phyloP scores from a whole-genome alignment of 2,113 vertebrate species.

The Megaleporinus macrocephalus region DNA sequence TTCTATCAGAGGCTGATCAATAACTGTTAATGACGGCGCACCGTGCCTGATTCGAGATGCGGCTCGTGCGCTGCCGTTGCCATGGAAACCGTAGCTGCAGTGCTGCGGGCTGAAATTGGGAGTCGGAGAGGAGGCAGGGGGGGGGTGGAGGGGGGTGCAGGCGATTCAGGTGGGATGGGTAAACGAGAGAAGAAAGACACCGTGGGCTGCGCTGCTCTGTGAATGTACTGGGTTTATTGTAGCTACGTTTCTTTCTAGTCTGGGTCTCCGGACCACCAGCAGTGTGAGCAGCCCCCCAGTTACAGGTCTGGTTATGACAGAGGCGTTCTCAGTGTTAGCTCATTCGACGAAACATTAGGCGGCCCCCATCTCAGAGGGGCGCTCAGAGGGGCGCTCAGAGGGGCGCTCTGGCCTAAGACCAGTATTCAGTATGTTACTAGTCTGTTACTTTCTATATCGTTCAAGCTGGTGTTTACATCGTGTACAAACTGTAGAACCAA shows the following conservation, averaged over 20 bases:
- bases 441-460: too few species aligned
- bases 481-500: too few species aligned
- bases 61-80: conserved; percentile 78
- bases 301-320: neutral
- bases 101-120: conserved; percentile 79
- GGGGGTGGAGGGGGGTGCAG: neutral
- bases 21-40: conserved; percentile 67
- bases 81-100: conserved; percentile 81
- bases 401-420: too few species aligned
- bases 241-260: neutral
- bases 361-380: too few species aligned
- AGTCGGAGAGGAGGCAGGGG: conserved; percentile 59
- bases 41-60: conserved; percentile 69
- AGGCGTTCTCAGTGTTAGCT: too few species aligned
- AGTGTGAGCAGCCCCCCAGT: neutral
- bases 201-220: neutral
- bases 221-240: neutral
- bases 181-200: conserved; percentile 13
- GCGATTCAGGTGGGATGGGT: conserved; percentile 41
- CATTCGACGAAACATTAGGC: too few species aligned
- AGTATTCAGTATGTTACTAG: too few species aligned
- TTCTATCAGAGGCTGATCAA: conserved; percentile 56
- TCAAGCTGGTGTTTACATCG: too few species aligned
- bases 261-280: neutral
- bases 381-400: too few species aligned